These are phyloP conservation scores for Falcunculus frontatus DNA, from an alignment of 2,113 vertebrate genomes.

Conservation along the genomic window DNA sequence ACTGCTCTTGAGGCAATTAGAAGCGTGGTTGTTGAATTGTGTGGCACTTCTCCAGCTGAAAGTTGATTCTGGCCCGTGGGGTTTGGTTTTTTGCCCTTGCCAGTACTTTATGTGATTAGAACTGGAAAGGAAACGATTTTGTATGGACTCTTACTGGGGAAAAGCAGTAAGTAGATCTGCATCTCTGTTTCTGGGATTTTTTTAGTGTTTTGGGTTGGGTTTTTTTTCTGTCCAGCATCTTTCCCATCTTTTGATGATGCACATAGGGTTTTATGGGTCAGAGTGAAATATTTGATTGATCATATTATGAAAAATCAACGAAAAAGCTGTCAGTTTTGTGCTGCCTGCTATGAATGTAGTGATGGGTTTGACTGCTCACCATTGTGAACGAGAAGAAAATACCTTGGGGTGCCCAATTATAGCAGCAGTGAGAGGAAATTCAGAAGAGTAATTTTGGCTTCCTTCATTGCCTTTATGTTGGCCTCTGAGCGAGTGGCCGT, in stretches of 20 bases:
- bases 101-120: neutral
- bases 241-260: neutral
- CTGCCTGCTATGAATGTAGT: neutral
- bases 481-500: neutral
- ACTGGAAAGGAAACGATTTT: neutral
- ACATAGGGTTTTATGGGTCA: neutral
- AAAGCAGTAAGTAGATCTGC: neutral
- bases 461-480: conserved; percentile 40
- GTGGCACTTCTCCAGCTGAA: neutral
- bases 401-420: conserved; percentile 45
- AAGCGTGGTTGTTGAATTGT: neutral
- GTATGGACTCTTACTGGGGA: neutral
- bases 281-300: conserved; percentile 38
- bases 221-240: neutral
- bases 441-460: conserved; percentile 46
- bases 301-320: conserved; percentile 33
- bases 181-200: neutral
- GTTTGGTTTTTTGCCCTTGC: neutral
- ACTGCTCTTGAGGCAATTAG: neutral
- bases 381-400: conserved; percentile 22
- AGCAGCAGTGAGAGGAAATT: conserved; percentile 35
- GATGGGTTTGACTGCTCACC: neutral
- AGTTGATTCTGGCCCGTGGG: neutral
- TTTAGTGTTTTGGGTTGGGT: fast-evolving
- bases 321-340: conserved; percentile 11